Percentiles rank a stretch among this genome's conserved stretches.
Conservation (phyloP, 2,797 vertebrate species). For the Peromyscus eremicus region DNA sequence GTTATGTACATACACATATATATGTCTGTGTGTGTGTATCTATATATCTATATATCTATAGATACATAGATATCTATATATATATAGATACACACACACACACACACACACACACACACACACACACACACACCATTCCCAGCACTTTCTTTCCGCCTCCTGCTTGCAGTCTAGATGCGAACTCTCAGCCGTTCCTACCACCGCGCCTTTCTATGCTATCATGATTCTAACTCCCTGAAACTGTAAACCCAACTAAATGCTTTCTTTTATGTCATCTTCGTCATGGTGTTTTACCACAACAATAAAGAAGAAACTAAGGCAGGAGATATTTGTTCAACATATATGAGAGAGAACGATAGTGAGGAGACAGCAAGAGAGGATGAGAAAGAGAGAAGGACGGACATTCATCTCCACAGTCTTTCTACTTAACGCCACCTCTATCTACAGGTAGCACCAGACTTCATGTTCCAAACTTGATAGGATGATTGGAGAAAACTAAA, state of each 20-base stretch:
- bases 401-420: not conserved
- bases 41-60: too few species aligned
- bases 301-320: not conserved
- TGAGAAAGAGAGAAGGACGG: not conserved
- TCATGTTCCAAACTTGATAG: not conserved
- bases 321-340: not conserved
- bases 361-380: not conserved
- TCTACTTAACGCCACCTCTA: not conserved
- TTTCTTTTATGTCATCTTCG: not conserved
- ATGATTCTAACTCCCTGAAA: not conserved
- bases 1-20: not conserved
- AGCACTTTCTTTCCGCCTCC: not conserved
- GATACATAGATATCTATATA: too few species aligned
- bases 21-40: too few species aligned
- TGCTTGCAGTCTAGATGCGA: not conserved
- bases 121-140: too few species aligned
- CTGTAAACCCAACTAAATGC: not conserved
- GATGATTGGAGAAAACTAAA: not conserved
- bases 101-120: too few species aligned
- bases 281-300: not conserved
- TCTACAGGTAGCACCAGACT: not conserved
- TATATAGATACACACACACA: too few species aligned
- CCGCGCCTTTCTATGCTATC: not conserved
- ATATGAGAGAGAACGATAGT: not conserved
- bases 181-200: not conserved